Conservation (phyloP, 2,797 vertebrate genomes). For the Vireo griseus region DNA sequence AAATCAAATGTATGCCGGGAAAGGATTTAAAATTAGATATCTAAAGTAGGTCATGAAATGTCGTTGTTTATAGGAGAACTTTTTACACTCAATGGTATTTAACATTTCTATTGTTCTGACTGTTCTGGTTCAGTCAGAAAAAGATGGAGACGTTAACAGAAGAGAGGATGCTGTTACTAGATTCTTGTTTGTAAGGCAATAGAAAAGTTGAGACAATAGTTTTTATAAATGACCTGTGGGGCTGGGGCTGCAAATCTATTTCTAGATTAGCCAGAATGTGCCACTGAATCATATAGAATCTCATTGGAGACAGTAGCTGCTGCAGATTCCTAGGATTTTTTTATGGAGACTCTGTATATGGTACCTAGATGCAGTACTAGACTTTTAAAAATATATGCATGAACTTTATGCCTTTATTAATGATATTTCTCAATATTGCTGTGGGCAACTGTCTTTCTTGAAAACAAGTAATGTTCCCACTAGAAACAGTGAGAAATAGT, state of each 20-base stretch:
- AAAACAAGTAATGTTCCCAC: neutral
- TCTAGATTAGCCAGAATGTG: neutral
- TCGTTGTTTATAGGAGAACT: neutral
- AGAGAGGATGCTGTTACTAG: neutral
- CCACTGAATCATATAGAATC: neutral
- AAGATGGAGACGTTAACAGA: neutral
- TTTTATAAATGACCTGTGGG: neutral
- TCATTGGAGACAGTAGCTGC: neutral
- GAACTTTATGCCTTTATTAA: neutral
- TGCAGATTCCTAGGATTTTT: neutral
- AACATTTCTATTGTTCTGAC: neutral
- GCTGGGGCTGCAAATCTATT: neutral
- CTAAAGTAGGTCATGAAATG: neutral
- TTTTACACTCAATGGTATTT: neutral
- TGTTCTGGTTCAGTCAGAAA: neutral
- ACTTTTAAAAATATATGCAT: neutral
- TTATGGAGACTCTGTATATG: neutral
- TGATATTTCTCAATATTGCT: neutral
- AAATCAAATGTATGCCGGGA: neutral
- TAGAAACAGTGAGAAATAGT: neutral
- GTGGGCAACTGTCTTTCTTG: neutral
- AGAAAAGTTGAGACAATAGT: neutral
- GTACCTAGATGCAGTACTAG: neutral
- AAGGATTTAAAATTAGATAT: neutral
- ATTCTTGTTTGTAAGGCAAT: neutral